These are phyloP conservation scores for Stenodema calcarata DNA, from an alignment of 2,888 invertebrate species.

Conservation along the genomic window DNA sequence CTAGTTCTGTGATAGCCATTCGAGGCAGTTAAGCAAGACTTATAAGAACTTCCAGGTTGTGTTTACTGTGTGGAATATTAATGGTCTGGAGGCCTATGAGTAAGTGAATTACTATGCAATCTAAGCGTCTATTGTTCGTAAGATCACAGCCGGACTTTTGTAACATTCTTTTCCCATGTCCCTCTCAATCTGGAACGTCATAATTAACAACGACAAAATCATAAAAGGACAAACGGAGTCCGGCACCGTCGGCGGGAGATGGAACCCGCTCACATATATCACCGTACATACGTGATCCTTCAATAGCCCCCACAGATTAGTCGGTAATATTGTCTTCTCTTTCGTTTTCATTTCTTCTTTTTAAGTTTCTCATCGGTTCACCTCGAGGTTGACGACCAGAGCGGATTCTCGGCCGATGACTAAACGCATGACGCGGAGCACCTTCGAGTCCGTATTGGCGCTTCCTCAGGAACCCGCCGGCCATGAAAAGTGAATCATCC, in stretches of 20 bases:
- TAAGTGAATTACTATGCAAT: neutral
- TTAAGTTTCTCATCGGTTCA: neutral
- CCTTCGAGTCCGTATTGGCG: neutral
- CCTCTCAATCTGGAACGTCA: neutral
- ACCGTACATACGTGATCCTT: neutral
- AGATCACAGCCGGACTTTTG: neutral
- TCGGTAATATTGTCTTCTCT: neutral
- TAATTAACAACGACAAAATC: slow-evolving; percentile 4
- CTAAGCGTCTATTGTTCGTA: neutral
- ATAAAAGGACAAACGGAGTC: neutral
- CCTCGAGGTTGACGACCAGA: slow-evolving; percentile 17
- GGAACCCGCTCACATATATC: neutral
- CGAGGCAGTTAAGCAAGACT: no score
- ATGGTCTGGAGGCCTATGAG: no score
- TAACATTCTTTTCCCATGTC: neutral
- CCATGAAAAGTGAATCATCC: slow-evolving; percentile 5
- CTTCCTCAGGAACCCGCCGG: neutral
- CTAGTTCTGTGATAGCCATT: no score
- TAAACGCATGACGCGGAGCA: slow-evolving; percentile 5
- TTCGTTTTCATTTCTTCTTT: neutral
- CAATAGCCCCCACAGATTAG: slow-evolving; percentile 18
- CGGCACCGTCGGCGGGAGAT: neutral
- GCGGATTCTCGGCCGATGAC: slow-evolving; percentile 5
- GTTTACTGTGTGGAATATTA: no score
- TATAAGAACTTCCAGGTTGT: no score